These are phyloP conservation scores for Opisthograptis luteolata DNA, from an alignment of 2,888 invertebrate genomes.

Conservation along the genomic window DNA sequence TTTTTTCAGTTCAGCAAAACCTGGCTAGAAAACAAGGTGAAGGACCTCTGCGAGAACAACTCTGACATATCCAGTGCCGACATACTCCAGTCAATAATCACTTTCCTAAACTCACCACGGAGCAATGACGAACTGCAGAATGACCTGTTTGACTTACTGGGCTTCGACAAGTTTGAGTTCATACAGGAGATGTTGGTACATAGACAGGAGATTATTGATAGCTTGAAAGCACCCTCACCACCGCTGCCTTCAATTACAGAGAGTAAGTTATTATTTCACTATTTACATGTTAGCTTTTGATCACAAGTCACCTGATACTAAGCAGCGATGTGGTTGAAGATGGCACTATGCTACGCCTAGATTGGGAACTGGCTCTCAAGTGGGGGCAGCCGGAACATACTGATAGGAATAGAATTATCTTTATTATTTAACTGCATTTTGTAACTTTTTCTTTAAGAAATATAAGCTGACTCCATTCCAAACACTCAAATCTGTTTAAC, in stretches of 20 bases:
- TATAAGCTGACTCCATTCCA: too few species aligned
- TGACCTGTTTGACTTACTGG: conserved; percentile 94
- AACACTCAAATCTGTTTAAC: too few species aligned
- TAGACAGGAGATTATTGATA: conserved; percentile 82
- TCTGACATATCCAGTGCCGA: conserved; percentile 83
- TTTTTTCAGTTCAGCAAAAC: conserved; percentile 80
- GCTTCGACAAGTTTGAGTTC: conserved; percentile 93
- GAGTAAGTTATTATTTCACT: conserved; percentile 55
- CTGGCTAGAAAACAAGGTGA: conserved; percentile 83
- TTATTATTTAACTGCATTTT: too few species aligned
- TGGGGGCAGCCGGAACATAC: too few species aligned
- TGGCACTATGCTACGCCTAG: too few species aligned
- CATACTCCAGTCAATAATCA: conserved; percentile 84
- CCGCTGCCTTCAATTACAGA: conserved; percentile 65
- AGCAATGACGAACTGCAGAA: conserved; percentile 89
- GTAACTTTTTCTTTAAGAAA: too few species aligned
- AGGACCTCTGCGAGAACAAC: conserved; percentile 71
- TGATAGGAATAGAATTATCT: too few species aligned
- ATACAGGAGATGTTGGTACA: conserved; percentile 87
- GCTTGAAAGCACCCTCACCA: conserved; percentile 51
- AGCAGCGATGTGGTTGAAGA: too few species aligned
- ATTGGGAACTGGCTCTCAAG: too few species aligned
- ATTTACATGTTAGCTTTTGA: too few species aligned
- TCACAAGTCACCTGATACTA: too few species aligned
- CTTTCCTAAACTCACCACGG: conserved; percentile 85